phyloP scores from a whole-genome alignment of 2,797 vertebrate species.

The Sternotherus odoratus region DNA sequence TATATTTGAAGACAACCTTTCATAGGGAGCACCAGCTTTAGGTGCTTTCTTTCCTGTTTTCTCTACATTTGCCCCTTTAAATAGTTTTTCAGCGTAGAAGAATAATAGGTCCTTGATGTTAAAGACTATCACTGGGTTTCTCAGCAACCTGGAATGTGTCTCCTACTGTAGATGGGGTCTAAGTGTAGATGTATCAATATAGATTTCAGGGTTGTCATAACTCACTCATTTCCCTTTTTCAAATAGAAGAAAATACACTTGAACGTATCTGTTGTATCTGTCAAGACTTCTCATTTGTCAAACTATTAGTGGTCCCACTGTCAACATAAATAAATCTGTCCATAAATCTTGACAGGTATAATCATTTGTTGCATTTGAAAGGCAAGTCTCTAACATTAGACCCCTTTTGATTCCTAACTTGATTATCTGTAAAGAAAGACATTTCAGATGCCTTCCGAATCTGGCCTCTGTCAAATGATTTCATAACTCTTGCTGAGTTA shows the following conservation, averaged over 20 bases:
- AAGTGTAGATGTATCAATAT: conserved; percentile 55
- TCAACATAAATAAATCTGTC: conserved; percentile 86
- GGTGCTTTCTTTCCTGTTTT: conserved; percentile 58
- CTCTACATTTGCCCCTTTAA: conserved; percentile 38
- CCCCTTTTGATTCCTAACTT: conserved; percentile 81
- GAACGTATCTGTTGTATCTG: conserved; percentile 79
- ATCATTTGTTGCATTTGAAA: conserved; percentile 85
- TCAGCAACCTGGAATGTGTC: conserved; percentile 11
- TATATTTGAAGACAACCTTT: conserved; percentile 41
- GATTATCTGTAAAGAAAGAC: conserved; percentile 82
- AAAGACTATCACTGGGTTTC: conserved; percentile 17
- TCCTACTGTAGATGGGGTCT: conserved; percentile 18
- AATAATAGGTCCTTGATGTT: background rate
- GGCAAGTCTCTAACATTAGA: conserved; percentile 82
- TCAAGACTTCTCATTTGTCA: conserved; percentile 83
- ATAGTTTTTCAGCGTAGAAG: conserved; percentile 22
- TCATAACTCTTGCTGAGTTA: conserved; percentile 77
- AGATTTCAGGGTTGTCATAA: conserved; percentile 68
- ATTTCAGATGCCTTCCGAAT: conserved; percentile 80
- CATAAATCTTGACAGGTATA: conserved; percentile 85
- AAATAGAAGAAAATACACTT: conserved; percentile 76
- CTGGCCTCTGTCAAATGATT: conserved; percentile 83
- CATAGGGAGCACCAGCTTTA: conserved; percentile 1
- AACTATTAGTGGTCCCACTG: conserved; percentile 80
- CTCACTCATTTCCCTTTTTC: conserved; percentile 71